Conservation (phyloP, 2,888 invertebrate species). For the Netelia fuscicornis region DNA sequence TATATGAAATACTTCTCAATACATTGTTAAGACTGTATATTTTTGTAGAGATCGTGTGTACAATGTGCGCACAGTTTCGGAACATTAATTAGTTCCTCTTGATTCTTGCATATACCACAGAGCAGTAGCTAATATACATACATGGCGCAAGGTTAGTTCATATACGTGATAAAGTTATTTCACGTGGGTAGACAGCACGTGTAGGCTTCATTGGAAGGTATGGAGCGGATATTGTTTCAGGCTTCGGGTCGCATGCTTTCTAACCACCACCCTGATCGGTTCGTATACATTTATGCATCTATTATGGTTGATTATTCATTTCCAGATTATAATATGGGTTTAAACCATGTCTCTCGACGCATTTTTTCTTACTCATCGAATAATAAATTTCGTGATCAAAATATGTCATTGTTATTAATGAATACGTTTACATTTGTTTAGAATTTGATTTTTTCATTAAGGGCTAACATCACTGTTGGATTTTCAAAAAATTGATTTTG, state of each 20-base stretch:
- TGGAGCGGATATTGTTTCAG: slow-evolving; percentile 38
- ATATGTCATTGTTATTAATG: too few relatives aligned
- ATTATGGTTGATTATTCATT: slow-evolving; percentile 3
- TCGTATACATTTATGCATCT: not conserved
- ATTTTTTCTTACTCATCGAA: not conserved
- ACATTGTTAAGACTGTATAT: slow-evolving; percentile 26
- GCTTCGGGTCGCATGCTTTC: slow-evolving; percentile 15
- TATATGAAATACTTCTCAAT: slow-evolving; percentile 9
- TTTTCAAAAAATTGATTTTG: too few relatives aligned
- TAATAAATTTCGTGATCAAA: not conserved
- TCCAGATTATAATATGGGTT: not conserved
- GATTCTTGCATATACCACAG: slow-evolving; percentile 33
- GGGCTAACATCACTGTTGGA: too few relatives aligned
- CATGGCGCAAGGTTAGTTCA: slow-evolving; percentile 3
- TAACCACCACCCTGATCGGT: not conserved
- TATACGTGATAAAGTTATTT: slow-evolving; percentile 38
- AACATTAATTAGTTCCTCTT: slow-evolving; percentile 55
- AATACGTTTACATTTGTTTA: too few relatives aligned
- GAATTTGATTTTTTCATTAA: too few relatives aligned
- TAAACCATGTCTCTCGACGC: not conserved
- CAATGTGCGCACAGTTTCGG: slow-evolving; percentile 32
- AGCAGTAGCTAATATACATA: slow-evolving; percentile 34
- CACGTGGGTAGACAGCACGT: slow-evolving; percentile 21
- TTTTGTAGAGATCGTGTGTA: not conserved
- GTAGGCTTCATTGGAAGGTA: slow-evolving; percentile 18